A percentile compares a stretch with the other conserved stretches of the same genome.
phyloP scores from a whole-genome alignment of 2,797 vertebrate species.

The Enteromius radiatus region DNA sequence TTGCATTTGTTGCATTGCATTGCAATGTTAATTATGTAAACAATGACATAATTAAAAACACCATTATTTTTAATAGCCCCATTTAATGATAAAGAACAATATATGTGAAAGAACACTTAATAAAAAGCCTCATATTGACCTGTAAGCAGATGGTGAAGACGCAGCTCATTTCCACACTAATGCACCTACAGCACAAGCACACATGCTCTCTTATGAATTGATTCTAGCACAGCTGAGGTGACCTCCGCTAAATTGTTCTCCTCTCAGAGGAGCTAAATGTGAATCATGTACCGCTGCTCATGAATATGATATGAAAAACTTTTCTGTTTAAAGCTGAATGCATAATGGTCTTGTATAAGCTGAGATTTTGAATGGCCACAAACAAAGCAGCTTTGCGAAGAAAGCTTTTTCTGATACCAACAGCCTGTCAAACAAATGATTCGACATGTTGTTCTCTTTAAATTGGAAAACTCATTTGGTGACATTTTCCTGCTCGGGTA shows the following conservation, averaged over 20 bases:
- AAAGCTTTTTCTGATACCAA: not conserved
- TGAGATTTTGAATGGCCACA: not conserved
- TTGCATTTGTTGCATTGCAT: not conserved
- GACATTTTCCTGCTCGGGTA: conserved; percentile 74
- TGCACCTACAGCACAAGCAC: conserved; percentile 24
- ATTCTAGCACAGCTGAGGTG: conserved; percentile 35
- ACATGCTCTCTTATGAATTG: conserved; percentile 42
- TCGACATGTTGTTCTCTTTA: conserved; percentile 5
- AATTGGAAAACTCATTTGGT: conserved; percentile 72
- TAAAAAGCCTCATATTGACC: not conserved
- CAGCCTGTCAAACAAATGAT: conserved; percentile 12
- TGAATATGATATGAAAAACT: conserved; percentile 18
- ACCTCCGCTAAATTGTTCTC: conserved; percentile 49
- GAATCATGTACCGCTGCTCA: not conserved
- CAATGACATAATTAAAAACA: no score
- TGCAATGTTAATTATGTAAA: not conserved
- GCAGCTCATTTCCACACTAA: conserved; percentile 36
- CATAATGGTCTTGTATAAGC: not conserved
- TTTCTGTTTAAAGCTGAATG: not conserved
- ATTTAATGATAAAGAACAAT: not conserved
- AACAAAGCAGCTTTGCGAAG: not conserved
- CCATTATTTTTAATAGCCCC: not conserved
- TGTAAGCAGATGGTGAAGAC: conserved; percentile 36
- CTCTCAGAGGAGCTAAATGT: conserved; percentile 31
- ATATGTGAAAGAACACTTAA: not conserved